Conservation (phyloP, 2,113 vertebrate genomes). For the Daubentonia madagascariensis region DNA sequence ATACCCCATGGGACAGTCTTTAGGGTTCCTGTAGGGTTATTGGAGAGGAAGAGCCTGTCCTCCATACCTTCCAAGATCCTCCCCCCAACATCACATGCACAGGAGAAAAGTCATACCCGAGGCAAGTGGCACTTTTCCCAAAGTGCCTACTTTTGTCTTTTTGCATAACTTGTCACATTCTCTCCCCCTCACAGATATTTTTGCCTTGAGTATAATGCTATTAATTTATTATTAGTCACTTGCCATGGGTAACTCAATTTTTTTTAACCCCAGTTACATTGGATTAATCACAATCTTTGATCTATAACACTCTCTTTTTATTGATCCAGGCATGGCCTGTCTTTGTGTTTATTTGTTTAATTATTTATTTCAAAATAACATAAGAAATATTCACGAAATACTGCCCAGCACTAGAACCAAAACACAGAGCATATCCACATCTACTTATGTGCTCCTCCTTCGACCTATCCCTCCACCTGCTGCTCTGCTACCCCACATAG, state of each 20-base stretch:
- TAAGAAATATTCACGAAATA: background rate
- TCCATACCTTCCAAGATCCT: background rate
- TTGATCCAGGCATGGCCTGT: background rate
- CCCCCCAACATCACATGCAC: accelerated
- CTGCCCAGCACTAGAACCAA: background rate
- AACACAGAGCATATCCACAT: background rate
- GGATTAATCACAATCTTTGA: background rate
- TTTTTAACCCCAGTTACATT: background rate
- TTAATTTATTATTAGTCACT: slow-evolving; percentile 22
- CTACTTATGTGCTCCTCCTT: background rate
- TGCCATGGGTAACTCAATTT: background rate
- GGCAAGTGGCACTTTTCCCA: background rate
- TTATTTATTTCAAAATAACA: slow-evolving; percentile 21
- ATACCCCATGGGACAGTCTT: background rate
- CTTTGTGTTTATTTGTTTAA: background rate
- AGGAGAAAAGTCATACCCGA: background rate
- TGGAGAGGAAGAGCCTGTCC: background rate
- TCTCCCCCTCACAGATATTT: slow-evolving; percentile 27
- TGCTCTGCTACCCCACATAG: background rate
- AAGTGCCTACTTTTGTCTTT: background rate
- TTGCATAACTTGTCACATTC: slow-evolving; percentile 3
- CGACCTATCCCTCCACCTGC: background rate
- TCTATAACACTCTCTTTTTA: background rate
- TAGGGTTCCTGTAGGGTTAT: background rate
- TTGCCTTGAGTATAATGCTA: background rate